Evolutionary conservation across 2,797 vertebrate genomes (phyloP).

Genomic region (Hippopotamyrus pictus): DNA sequence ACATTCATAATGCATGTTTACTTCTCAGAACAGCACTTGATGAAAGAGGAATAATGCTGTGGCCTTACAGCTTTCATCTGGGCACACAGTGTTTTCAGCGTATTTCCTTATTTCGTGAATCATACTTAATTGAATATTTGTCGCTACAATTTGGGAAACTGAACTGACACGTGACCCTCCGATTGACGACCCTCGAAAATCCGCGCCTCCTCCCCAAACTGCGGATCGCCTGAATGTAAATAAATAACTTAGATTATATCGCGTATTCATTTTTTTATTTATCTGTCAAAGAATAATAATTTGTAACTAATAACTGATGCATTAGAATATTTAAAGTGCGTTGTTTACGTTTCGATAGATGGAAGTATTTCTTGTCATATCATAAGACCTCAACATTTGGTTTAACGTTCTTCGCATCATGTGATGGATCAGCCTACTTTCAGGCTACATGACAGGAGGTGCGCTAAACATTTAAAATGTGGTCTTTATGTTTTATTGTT

Average conservation of each 20-base stretch:
- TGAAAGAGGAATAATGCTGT: not conserved
- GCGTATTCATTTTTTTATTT: not conserved
- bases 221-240: not conserved
- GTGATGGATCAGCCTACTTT: not conserved
- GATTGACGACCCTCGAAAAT: not conserved
- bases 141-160: not conserved
- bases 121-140: not conserved
- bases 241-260: not conserved
- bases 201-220: not conserved
- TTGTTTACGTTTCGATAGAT: not conserved
- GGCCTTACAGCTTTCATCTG: not conserved
- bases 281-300: not conserved
- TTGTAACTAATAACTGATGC: not conserved
- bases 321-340: not conserved
- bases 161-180: not conserved
- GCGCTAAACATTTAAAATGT: not conserved
- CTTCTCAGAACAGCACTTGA: not conserved
- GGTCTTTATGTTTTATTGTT: not conserved
- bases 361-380: not conserved
- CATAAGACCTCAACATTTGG: not conserved
- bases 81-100: not conserved
- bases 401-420: not conserved
- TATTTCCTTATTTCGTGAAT: not conserved
- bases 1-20: not conserved
- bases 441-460: not conserved